Conservation (phyloP, 2,113 vertebrate species). For the Dendrocopos noguchii region DNA sequence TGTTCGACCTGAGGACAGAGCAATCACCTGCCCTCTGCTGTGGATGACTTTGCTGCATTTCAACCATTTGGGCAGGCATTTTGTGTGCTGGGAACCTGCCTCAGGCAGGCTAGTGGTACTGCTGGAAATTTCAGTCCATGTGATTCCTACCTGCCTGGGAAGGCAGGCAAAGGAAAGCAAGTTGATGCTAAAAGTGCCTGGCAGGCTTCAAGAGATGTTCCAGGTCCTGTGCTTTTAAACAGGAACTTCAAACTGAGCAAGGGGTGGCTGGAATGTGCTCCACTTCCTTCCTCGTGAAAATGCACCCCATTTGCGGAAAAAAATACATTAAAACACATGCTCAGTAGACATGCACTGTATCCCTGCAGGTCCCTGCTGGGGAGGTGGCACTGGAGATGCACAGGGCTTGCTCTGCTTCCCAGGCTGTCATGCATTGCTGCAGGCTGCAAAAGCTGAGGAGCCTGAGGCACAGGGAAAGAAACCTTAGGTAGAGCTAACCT, state of each 20-base stretch:
- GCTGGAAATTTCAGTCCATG: not conserved
- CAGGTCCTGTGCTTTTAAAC: not conserved
- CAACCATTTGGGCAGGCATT: accelerated
- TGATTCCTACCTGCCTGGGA: not conserved
- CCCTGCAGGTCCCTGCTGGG: not conserved
- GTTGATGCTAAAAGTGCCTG: not conserved
- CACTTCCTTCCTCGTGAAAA: not conserved
- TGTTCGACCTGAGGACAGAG: not conserved
- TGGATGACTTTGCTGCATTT: not conserved
- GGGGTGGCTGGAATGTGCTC: not conserved
- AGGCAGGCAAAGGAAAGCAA: not conserved
- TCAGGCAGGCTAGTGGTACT: not conserved
- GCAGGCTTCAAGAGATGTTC: not conserved
- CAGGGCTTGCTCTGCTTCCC: not conserved
- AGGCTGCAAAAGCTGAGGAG: not conserved
- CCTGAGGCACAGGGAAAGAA: not conserved
- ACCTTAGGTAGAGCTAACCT: not conserved
- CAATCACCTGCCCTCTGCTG: not conserved
- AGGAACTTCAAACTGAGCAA: not conserved
- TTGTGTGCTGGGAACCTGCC: not conserved
- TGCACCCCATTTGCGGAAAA: not conserved
- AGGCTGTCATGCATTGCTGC: not conserved
- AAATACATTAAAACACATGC: accelerated
- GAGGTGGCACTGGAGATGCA: not conserved
- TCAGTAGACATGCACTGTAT: accelerated